Evolutionary conservation across 2,113 vertebrate genomes (phyloP).

Genomic region (Strix aluco): DNA sequence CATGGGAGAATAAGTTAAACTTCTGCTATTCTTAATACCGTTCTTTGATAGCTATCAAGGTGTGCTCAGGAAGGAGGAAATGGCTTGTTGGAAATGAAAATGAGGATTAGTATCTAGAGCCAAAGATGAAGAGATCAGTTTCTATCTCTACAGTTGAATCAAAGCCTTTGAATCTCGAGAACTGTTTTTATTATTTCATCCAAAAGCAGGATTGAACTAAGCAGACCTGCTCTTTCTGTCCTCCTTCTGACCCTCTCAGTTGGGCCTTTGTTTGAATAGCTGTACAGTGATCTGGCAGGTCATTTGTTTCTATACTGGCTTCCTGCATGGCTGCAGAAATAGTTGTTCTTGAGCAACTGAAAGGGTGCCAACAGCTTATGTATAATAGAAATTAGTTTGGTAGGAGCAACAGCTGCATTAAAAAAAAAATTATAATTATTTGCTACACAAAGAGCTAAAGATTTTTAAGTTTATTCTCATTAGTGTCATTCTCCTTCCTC

Average conservation of each 20-base stretch:
- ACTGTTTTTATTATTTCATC: neutral
- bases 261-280: constrained; percentile 5
- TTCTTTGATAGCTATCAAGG: neutral
- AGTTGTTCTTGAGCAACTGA: neutral
- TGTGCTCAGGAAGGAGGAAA: neutral
- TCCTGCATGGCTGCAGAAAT: neutral
- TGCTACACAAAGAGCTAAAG: no score
- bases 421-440: neutral
- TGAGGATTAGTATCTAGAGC: neutral
- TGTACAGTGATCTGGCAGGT: neutral
- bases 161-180: neutral
- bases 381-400: neutral
- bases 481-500: neutral
- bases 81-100: neutral
- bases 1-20: neutral
- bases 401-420: neutral
- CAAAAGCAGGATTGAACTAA: neutral
- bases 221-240: constrained; percentile 11
- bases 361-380: neutral
- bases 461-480: neutral
- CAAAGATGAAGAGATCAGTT: neutral
- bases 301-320: constrained; percentile 10
- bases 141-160: neutral
- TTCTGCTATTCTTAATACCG: neutral
- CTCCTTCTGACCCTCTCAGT: neutral